A percentile compares a stretch with the other conserved stretches of the same genome.
Conservation (phyloP, 2,888 invertebrate species). For the Pristionchus exspectatus region DNA sequence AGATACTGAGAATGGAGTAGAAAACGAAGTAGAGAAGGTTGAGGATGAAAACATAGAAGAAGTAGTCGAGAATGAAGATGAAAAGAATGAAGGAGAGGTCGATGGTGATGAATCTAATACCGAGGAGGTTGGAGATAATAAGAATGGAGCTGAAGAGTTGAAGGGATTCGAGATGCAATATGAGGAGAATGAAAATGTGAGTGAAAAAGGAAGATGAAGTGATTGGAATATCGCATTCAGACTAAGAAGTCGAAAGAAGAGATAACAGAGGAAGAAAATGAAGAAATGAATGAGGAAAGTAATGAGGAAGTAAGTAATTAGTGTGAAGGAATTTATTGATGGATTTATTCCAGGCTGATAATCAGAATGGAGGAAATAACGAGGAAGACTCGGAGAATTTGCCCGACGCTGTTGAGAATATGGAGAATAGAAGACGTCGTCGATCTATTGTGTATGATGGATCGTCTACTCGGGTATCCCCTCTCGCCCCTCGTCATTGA, state of each 20-base stretch:
- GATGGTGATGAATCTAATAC: background rate
- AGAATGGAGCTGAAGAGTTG: background rate
- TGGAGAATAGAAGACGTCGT: background rate
- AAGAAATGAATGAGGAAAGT: background rate
- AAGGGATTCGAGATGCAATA: background rate
- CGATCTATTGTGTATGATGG: background rate
- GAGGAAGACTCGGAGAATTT: background rate
- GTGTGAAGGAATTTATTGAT: background rate
- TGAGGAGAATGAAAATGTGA: no score
- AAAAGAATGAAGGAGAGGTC: background rate
- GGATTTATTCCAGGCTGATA: background rate
- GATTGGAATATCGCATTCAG: no score
- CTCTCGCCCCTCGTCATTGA: no score
- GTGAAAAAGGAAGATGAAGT: no score
- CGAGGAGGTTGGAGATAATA: background rate
- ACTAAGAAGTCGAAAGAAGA: background rate
- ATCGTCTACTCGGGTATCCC: background rate
- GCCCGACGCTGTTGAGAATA: background rate
- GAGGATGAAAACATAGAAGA: background rate
- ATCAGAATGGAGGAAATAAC: background rate
- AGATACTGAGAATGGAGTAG: constrained; percentile 2
- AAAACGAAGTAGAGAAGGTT: constrained; percentile 1
- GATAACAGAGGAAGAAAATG: background rate
- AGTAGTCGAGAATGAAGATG: background rate
- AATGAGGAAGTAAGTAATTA: background rate